These are phyloP conservation scores for Folsomia candida DNA, from an alignment of 2,888 invertebrate species.

Conservation along the genomic window DNA sequence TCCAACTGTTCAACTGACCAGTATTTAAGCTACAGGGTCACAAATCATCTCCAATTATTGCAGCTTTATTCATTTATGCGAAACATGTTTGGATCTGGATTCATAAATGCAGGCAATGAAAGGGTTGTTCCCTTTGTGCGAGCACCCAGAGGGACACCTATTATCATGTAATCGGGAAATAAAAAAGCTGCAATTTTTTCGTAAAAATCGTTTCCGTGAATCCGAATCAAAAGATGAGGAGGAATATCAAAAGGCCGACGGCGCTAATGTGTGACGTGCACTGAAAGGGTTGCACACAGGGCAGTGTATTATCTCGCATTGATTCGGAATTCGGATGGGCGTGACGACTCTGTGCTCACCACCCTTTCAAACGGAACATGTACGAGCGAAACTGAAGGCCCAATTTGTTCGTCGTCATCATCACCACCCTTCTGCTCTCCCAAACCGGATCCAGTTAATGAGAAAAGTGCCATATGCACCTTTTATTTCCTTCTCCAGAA, in stretches of 20 bases:
- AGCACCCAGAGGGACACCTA: constrained; percentile 15
- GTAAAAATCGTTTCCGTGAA: constrained; percentile 32
- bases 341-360: constrained; percentile 9
- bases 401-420: not conserved
- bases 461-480: not conserved
- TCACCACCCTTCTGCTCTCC: not conserved
- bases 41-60: not conserved
- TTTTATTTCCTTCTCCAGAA: too few species aligned
- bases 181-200: constrained; percentile 41
- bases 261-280: too few species aligned
- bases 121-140: constrained; percentile 6
- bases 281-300: not conserved
- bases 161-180: constrained; percentile 19
- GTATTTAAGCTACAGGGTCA: too few species aligned
- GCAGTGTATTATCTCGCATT: not conserved
- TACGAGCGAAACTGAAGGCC: not conserved
- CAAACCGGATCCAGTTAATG: not conserved
- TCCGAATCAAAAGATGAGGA: constrained; percentile 11
- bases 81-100: not conserved
- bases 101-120: not conserved
- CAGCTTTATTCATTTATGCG: not conserved
- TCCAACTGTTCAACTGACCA: not conserved
- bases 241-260: too few species aligned
- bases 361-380: not conserved
- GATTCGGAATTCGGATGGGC: constrained; percentile 14